phyloP scores from a whole-genome alignment of 53 echinoderm and acorn worm species.

The Actinopyga echinites region DNA sequence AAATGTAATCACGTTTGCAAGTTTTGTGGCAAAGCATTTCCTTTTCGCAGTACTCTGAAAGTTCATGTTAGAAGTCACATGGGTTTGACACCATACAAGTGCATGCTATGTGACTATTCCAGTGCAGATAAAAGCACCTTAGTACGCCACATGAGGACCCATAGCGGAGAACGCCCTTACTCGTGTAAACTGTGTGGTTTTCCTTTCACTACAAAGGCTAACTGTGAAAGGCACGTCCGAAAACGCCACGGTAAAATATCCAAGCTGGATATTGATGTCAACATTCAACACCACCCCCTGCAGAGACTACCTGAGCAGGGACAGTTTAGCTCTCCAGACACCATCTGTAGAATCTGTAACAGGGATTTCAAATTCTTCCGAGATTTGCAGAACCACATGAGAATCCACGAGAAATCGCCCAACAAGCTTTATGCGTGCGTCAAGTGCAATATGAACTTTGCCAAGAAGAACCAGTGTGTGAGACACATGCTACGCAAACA shows the following conservation, averaged over 20 bases:
- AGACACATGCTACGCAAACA: conserved; percentile 91
- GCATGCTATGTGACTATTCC: conserved; percentile 93
- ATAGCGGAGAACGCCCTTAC: conserved; percentile 96
- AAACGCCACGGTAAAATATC: conserved; percentile 81
- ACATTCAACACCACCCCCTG: conserved; percentile 69
- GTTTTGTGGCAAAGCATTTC: conserved; percentile 90
- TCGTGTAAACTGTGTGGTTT: conserved; percentile 93
- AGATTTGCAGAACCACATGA: conserved; percentile 92
- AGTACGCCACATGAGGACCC: conserved; percentile 96
- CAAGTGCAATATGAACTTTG: conserved; percentile 84
- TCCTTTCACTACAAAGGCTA: conserved; percentile 97
- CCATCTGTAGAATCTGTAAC: conserved; percentile 87
- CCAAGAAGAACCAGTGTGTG: conserved; percentile 85
- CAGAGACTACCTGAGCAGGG: conserved; percentile 53
- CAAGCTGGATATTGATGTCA: conserved; percentile 81
- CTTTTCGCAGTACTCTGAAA: conserved; percentile 88
- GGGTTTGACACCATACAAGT: conserved; percentile 96
- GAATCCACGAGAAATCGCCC: conserved; percentile 85
- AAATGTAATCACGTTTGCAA: conserved; percentile 75
- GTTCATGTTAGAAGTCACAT: conserved; percentile 91
- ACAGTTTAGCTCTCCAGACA: conserved; percentile 86
- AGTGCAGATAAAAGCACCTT: conserved; percentile 99
- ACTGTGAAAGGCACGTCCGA: conserved; percentile 93
- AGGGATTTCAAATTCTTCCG: conserved; percentile 95
- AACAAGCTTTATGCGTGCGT: conserved; percentile 83